phyloP scores from a whole-genome alignment of 2,888 invertebrate genomes.

The Drosophila nigritarsus region DNA sequence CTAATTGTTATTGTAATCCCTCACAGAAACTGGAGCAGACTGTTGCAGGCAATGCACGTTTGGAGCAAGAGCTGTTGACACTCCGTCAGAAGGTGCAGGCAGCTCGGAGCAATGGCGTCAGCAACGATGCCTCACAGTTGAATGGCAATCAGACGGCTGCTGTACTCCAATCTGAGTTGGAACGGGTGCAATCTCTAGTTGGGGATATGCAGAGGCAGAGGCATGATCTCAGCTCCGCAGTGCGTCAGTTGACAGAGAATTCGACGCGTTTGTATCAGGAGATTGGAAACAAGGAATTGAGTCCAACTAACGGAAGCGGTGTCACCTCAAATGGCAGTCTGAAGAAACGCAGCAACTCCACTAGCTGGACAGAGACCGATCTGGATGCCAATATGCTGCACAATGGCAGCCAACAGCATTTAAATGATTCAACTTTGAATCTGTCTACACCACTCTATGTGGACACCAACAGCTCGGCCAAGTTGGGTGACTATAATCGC shows the following conservation, averaged over 20 bases:
- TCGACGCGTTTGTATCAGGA: constrained; percentile 89
- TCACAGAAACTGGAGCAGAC: constrained; percentile 94
- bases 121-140: constrained; percentile 84
- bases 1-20: constrained; percentile 8
- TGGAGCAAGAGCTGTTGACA: constrained; percentile 94
- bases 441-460: constrained; percentile 89
- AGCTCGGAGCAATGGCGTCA: constrained; percentile 86
- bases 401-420: constrained; percentile 89
- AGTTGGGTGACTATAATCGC: constrained; percentile 80
- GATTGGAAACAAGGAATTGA: constrained; percentile 86
- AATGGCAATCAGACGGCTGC: constrained; percentile 86
- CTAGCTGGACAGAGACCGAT: constrained; percentile 94
- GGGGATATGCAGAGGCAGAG: constrained; percentile 94
- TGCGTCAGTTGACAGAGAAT: constrained; percentile 93
- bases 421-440: constrained; percentile 84
- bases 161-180: constrained; percentile 91
- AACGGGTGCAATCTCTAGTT: constrained; percentile 93
- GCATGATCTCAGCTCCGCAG: constrained; percentile 93
- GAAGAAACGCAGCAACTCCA: constrained; percentile 88
- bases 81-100: constrained; percentile 93
- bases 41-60: constrained; percentile 94
- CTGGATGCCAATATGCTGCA: constrained; percentile 90
- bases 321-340: constrained; percentile 71
- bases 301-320: constrained; percentile 50
- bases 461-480: constrained; percentile 86